Base-by-base conservation (phyloP, 2,797 vertebrate genomes). In the Poecilia velifera region DNA sequence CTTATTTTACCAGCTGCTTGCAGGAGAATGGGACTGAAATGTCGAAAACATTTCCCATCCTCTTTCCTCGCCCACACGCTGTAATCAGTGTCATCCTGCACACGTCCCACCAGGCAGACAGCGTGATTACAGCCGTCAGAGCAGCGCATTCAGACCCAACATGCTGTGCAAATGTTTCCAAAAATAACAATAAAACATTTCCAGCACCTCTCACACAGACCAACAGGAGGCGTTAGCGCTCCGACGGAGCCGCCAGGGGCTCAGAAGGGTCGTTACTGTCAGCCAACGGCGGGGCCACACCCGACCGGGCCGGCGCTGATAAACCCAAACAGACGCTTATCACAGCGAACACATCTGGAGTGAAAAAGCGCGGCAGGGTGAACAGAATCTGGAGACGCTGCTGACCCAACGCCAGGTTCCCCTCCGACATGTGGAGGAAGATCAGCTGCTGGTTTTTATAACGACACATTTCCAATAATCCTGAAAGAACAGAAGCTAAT, bases 281-380 rank as follows among this genome's bases (percentile, higher is more conserved):
- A 57, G 64, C 47, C 45, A 25, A 64, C 70, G 41, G 72, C 0
- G 73, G 71, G 80, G 85, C 84, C 85, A 3, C 89, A 1, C 92
- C 92, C 91, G 53, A 8, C 84, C 46, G 82, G n/a, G 6, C 31
- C 0, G 70, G 72, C 34, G 73, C 89, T 87, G 94, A 95, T 95
- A 94, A 88, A 79, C 39, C 20, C 18, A 0, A 71, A 31, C 41
- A 72, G 6, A 20, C 0, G 3, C 88, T 94, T 94, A 95, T 94
- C 93, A 7, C 0, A 1, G 28, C 0, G 6, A 43, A 55, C 86
- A 88, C 85, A 89, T 89, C 84, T 34, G 80, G 14, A 0, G 14
- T 0, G 66, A 68, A 39, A 43, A 59, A 10, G 66, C 14, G 47
- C 51, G 74, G 64, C 64, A 25, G 64, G 45, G 2, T 28, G 72